Percentiles rank a stretch among this genome's conserved stretches.
These are phyloP conservation scores for Oryzias melastigma DNA, from an alignment of 2,113 vertebrate species.

Conservation along the genomic window DNA sequence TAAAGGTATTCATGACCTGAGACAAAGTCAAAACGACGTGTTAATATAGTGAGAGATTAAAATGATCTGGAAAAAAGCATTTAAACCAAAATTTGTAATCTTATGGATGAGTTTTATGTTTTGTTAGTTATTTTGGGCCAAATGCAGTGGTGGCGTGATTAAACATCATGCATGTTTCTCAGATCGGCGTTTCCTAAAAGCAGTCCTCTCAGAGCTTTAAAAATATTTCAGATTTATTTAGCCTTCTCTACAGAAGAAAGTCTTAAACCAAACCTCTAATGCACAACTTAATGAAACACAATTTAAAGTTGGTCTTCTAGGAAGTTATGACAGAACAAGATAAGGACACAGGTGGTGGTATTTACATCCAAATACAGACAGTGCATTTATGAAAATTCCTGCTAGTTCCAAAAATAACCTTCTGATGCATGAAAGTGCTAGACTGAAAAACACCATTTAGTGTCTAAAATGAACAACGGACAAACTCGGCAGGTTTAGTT, in stretches of 20 bases:
- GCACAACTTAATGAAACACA: constrained; percentile 42
- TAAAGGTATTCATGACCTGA: too few relatives aligned
- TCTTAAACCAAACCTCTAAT: constrained; percentile 51
- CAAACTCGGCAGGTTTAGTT: not conserved
- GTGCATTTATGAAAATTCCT: not conserved
- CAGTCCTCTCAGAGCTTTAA: not conserved
- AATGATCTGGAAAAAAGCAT: too few relatives aligned
- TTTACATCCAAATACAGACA: constrained; percentile 18
- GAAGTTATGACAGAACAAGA: constrained; percentile 5
- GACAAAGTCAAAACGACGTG: too few relatives aligned
- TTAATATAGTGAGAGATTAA: too few relatives aligned
- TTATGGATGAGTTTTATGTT: too few relatives aligned
- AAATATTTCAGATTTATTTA: constrained; percentile 49
- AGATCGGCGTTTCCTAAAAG: not conserved
- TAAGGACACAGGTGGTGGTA: constrained; percentile 11
- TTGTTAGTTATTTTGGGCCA: too few relatives aligned
- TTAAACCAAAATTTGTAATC: too few relatives aligned
- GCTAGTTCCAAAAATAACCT: not conserved
- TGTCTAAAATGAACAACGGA: not conserved
- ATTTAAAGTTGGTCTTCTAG: constrained; percentile 10
- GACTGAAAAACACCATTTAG: constrained; percentile 11
- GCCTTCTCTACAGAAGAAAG: constrained; percentile 57
- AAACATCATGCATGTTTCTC: too few relatives aligned
- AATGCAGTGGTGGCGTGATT: not conserved
- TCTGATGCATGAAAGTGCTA: too few relatives aligned